phyloP scores from a whole-genome alignment of 2,797 vertebrate genomes.

The Myotis planiceps region DNA sequence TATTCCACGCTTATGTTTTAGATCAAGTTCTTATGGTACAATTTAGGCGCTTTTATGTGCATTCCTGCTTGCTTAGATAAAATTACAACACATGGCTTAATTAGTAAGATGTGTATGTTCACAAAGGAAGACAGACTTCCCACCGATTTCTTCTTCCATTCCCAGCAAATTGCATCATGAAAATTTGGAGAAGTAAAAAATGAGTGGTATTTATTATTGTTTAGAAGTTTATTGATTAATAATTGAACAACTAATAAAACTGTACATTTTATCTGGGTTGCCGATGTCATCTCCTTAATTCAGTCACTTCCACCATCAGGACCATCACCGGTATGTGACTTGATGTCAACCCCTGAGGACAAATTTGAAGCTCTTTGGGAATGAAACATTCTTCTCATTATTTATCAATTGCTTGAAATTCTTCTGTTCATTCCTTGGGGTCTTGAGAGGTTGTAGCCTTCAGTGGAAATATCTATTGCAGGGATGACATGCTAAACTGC shows the following conservation, averaged over 20 bases:
- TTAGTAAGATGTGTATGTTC: constrained; percentile 55
- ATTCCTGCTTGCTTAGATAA: constrained; percentile 71
- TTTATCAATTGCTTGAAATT: neutral
- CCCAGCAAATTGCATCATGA: neutral
- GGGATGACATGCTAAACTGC: neutral
- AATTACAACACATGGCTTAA: constrained; percentile 60
- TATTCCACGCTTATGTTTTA: constrained; percentile 58
- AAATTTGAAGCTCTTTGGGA: neutral
- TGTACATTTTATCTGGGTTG: neutral
- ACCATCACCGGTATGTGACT: neutral
- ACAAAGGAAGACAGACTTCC: neutral
- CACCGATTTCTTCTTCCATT: neutral
- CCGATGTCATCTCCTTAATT: neutral
- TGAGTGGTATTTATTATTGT: neutral
- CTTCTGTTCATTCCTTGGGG: neutral
- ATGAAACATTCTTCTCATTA: neutral
- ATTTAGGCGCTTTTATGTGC: constrained; percentile 49
- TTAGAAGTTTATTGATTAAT: neutral
- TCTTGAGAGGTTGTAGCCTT: neutral
- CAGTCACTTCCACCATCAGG: neutral
- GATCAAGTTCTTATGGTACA: constrained; percentile 53
- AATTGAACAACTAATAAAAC: neutral
- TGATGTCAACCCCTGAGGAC: neutral
- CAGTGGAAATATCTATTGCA: neutral
- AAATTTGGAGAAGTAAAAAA: neutral